A percentile compares a stretch with the other conserved stretches of the same genome.
Conservation (phyloP, 1,140 invertebrate species). For the Drosophila nikananu region DNA sequence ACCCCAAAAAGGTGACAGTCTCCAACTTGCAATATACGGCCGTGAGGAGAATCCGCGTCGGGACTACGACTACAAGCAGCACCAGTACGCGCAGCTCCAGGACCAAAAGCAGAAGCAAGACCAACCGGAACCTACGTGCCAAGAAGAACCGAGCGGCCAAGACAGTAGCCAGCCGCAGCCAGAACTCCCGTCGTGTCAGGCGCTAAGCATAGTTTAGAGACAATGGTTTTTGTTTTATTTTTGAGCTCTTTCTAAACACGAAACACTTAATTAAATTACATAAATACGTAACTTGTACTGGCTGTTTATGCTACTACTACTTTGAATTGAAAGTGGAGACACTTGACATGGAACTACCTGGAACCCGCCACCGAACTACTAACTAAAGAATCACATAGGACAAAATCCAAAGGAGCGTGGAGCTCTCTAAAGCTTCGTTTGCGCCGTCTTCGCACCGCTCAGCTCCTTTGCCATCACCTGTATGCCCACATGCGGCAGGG, state of each 20-base stretch:
- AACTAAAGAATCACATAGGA: constrained; percentile 81
- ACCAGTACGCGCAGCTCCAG: constrained; percentile 15
- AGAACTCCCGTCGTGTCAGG: constrained; percentile 15
- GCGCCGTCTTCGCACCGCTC: constrained; percentile 10
- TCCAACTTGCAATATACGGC: constrained; percentile 30
- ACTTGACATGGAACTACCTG: constrained; percentile 45
- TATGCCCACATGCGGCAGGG: constrained; percentile 86
- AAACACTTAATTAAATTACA: constrained; percentile 69
- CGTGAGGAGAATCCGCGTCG: constrained; percentile 24
- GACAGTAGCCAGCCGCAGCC: background rate
- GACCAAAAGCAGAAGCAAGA: constrained; percentile 4
- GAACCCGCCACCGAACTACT: constrained; percentile 75
- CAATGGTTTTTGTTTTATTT: constrained; percentile 32
- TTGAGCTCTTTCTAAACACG: constrained; percentile 69
- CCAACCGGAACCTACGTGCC: constrained; percentile 20
- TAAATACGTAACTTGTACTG: constrained; percentile 67
- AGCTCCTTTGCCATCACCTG: constrained; percentile 86
- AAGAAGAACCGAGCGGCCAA: constrained; percentile 8
- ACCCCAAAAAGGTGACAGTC: constrained; percentile 15
- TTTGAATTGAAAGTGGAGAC: constrained; percentile 51
- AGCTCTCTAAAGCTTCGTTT: constrained; percentile 35
- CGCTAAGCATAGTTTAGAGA: constrained; percentile 5
- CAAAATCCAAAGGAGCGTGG: constrained; percentile 42
- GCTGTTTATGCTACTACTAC: constrained; percentile 39
- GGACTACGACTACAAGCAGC: constrained; percentile 26